These are phyloP conservation scores for Lithophane socia DNA, from an alignment of 2,888 invertebrate species.

Conservation along the genomic window DNA sequence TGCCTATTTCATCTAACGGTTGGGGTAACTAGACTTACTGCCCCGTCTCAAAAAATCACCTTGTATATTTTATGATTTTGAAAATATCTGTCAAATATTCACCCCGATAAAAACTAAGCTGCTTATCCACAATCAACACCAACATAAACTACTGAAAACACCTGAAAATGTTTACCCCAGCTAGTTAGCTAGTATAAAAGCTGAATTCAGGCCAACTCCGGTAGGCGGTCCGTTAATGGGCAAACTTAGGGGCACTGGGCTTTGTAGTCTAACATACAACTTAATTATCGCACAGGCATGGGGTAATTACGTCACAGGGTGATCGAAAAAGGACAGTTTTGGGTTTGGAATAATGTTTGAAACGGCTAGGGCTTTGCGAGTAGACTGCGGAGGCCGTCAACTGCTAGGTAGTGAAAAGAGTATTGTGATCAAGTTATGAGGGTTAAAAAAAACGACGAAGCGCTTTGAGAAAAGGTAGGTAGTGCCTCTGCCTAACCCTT, in stretches of 20 bases:
- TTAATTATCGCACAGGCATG: constrained; percentile 76
- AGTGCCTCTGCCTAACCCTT: not conserved
- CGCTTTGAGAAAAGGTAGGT: too few species aligned
- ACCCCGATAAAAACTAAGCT: not conserved
- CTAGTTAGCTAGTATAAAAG: constrained; percentile 56
- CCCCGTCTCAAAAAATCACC: not conserved
- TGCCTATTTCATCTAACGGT: too few species aligned
- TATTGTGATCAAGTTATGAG: too few species aligned
- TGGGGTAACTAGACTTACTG: not conserved
- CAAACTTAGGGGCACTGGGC: constrained; percentile 77
- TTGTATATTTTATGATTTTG: not conserved
- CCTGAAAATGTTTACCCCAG: constrained; percentile 45
- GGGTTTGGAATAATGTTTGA: not conserved
- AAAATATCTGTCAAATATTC: not conserved
- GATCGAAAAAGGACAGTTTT: constrained; percentile 65
- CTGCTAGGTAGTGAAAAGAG: too few species aligned
- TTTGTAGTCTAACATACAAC: constrained; percentile 82
- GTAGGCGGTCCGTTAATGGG: constrained; percentile 75
- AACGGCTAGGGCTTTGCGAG: too few species aligned
- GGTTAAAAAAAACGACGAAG: too few species aligned
- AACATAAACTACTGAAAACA: constrained; percentile 18
- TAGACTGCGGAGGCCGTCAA: too few species aligned
- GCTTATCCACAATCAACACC: constrained; percentile 3
- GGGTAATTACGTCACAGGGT: constrained; percentile 59
- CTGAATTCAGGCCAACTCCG: constrained; percentile 52